Percentiles rank a stretch among this genome's conserved stretches.
These are phyloP conservation scores for Cyclura pinguis DNA, from an alignment of 2,797 vertebrate genomes.

Conservation along the genomic window DNA sequence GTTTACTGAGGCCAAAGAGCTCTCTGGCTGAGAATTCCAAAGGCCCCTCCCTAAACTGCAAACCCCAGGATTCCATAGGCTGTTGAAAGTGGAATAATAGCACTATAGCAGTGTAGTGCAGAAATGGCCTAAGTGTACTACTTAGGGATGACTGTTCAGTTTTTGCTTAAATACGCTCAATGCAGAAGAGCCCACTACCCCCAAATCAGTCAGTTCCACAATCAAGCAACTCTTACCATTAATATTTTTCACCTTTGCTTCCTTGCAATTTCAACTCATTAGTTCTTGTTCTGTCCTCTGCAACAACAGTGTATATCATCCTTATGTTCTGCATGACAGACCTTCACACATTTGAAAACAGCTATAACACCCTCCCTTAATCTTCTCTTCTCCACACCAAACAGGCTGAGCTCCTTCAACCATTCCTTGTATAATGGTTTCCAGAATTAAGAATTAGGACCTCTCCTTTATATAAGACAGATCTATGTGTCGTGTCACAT, in stretches of 20 bases:
- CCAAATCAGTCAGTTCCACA: neutral
- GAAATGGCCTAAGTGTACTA: no score
- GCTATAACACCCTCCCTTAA: neutral
- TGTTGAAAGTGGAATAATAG: no score
- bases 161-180: neutral
- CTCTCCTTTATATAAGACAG: slow-evolving; percentile 9
- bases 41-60: no score
- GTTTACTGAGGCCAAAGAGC: no score
- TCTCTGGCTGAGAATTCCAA: no score
- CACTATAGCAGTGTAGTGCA: no score
- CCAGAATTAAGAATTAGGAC: slow-evolving; percentile 21
- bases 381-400: neutral
- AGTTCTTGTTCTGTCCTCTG: neutral
- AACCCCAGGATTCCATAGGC: no score
- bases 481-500: slow-evolving; percentile 22
- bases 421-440: neutral
- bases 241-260: neutral
- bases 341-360: neutral
- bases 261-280: neutral
- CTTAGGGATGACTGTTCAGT: neutral
- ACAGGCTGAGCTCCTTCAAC: neutral
- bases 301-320: neutral
- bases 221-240: neutral
- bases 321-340: neutral
- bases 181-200: neutral